phyloP scores from a whole-genome alignment of 2,113 vertebrate genomes.

The Embiotoca jacksoni region DNA sequence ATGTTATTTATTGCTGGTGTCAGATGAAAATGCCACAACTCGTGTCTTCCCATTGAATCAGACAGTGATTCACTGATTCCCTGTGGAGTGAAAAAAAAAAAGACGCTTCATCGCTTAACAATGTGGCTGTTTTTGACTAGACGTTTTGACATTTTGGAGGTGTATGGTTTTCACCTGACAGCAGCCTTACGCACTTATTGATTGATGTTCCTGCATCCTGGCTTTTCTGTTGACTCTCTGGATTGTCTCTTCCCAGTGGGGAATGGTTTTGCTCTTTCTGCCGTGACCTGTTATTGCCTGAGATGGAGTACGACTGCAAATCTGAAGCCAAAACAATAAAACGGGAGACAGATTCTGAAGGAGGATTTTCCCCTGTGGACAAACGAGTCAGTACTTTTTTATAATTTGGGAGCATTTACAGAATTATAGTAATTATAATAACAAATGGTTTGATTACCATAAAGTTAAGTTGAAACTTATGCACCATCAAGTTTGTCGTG shows the following conservation, averaged over 20 bases:
- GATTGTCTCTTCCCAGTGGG: constrained; percentile 78
- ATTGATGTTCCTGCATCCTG: constrained; percentile 10
- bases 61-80: neutral
- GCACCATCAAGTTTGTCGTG: neutral
- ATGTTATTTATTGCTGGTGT: constrained; percentile 22
- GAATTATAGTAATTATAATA: neutral
- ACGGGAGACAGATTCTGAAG: constrained; percentile 62
- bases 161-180: constrained; percentile 36
- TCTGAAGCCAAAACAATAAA: constrained; percentile 71
- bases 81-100: constrained; percentile 3
- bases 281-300: constrained; percentile 83
- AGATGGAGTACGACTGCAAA: constrained; percentile 89
- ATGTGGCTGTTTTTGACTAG: constrained; percentile 16
- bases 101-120: neutral
- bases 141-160: constrained; percentile 16
- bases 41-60: neutral
- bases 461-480: neutral
- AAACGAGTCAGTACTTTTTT: constrained; percentile 84
- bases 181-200: neutral
- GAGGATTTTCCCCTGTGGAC: constrained; percentile 80
- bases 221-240: constrained; percentile 16
- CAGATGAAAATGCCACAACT: constrained; percentile 19
- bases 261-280: constrained; percentile 93
- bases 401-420: neutral
- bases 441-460: neutral